phyloP scores from a whole-genome alignment of 2,888 invertebrate species.

The Agrotis segetum region DNA sequence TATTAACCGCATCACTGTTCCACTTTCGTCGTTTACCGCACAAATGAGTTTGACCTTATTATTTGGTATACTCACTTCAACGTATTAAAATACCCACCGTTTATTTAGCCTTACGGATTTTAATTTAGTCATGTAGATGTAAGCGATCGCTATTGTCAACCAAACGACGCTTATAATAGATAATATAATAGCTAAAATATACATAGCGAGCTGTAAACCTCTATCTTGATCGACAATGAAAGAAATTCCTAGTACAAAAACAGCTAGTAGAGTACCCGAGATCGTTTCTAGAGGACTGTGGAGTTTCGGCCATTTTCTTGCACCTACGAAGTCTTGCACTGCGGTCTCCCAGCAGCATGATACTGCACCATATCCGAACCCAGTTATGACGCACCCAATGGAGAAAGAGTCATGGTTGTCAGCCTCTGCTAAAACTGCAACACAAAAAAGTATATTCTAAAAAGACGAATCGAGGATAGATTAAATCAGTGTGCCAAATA shows the following conservation, averaged over 20 bases:
- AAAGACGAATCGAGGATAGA: background rate
- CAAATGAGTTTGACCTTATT: constrained; percentile 27
- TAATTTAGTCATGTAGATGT: constrained; percentile 78
- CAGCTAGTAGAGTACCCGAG: constrained; percentile 78
- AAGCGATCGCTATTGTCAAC: constrained; percentile 76
- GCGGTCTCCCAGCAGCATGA: constrained; percentile 87
- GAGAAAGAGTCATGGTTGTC: constrained; percentile 86
- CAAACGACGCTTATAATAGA: constrained; percentile 79
- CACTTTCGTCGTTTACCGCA: constrained; percentile 41
- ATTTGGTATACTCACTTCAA: constrained; percentile 20
- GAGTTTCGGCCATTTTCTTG: constrained; percentile 87
- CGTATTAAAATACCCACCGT: constrained; percentile 66
- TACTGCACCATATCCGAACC: constrained; percentile 88
- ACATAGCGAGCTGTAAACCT: constrained; percentile 80
- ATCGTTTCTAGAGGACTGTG: constrained; percentile 87
- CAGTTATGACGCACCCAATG: constrained; percentile 87
- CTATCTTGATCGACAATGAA: constrained; percentile 74
- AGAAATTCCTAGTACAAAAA: constrained; percentile 78
- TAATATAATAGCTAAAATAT: constrained; percentile 77
- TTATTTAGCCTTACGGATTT: constrained; percentile 74
- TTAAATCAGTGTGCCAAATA: background rate
- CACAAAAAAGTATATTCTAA: constrained; percentile 12
- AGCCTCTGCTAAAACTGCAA: constrained; percentile 82
- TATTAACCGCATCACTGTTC: constrained; percentile 32
- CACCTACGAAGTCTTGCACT: constrained; percentile 86